These are phyloP conservation scores for Psophia crepitans DNA, from an alignment of 2,113 vertebrate genomes.

Conservation along the genomic window DNA sequence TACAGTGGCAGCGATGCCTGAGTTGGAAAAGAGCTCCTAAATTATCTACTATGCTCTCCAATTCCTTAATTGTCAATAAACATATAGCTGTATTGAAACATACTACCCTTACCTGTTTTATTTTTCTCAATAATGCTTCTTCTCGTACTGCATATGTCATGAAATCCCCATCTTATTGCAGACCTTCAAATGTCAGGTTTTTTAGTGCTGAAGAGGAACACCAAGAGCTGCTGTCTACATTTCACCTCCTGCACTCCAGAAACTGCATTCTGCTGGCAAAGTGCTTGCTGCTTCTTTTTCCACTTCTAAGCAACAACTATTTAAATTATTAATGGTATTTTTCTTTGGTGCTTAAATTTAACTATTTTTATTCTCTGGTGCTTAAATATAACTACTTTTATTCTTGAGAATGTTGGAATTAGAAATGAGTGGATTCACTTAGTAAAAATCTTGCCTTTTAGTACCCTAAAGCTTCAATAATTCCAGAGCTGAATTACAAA, in stretches of 20 bases:
- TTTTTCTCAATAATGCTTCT: not conserved
- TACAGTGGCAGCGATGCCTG: not conserved
- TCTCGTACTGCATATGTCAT: not conserved
- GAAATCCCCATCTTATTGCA: not conserved
- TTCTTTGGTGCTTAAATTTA: not conserved
- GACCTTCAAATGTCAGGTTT: fast-evolving
- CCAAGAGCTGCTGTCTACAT: not conserved
- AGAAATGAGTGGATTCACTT: not conserved
- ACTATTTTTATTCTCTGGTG: not conserved
- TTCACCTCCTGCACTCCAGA: not conserved
- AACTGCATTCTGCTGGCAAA: not conserved
- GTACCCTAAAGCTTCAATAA: not conserved
- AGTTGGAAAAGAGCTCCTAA: not conserved
- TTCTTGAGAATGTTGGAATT: not conserved
- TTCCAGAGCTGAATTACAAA: not conserved
- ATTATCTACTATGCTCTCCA: not conserved
- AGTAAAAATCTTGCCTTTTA: not conserved
- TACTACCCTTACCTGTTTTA: not conserved
- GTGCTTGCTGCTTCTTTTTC: not conserved
- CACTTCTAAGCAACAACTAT: not conserved
- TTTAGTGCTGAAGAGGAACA: not conserved
- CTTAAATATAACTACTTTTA: not conserved
- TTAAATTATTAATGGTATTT: not conserved
- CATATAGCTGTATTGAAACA: not conserved
- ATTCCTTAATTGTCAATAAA: not conserved